A percentile compares a stretch with the other conserved stretches of the same genome.
These are phyloP conservation scores for Corvus cornix DNA, from an alignment of 2,113 vertebrate species.

Conservation along the genomic window DNA sequence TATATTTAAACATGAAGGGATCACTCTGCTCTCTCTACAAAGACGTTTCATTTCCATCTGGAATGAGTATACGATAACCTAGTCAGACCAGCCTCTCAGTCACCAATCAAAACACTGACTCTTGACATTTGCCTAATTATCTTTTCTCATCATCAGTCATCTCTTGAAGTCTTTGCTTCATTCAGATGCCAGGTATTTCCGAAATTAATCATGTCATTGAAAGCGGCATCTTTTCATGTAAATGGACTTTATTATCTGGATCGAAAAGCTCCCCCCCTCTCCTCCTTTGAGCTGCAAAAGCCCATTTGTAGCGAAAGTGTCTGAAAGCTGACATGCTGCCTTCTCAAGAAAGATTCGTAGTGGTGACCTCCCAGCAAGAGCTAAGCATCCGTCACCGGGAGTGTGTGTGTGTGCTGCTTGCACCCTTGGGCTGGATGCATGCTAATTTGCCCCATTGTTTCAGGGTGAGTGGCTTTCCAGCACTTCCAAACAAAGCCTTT, in stretches of 20 bases:
- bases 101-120: constrained; percentile 73
- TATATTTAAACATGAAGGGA: constrained; percentile 36
- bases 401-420: constrained; percentile 48
- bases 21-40: constrained; percentile 48
- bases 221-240: constrained; percentile 83
- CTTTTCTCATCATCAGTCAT: constrained; percentile 80
- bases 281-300: constrained; percentile 71
- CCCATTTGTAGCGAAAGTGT: constrained; percentile 74
- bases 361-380: constrained; percentile 81
- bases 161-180: constrained; percentile 74
- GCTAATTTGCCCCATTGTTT: constrained; percentile 89
- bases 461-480: constrained; percentile 84
- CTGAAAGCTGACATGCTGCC: constrained; percentile 78
- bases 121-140: constrained; percentile 81
- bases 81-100: constrained; percentile 56
- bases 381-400: constrained; percentile 75
- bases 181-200: constrained; percentile 85
- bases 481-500: constrained; percentile 82
- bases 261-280: constrained; percentile 37
- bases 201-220: constrained; percentile 82
- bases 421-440: constrained; percentile 76
- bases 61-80: constrained; percentile 64
- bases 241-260: constrained; percentile 79
- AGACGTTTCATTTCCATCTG: constrained; percentile 66
- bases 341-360: constrained; percentile 75